These are phyloP conservation scores for Epirrita christyi DNA, from an alignment of 2,888 invertebrate species.

Conservation along the genomic window DNA sequence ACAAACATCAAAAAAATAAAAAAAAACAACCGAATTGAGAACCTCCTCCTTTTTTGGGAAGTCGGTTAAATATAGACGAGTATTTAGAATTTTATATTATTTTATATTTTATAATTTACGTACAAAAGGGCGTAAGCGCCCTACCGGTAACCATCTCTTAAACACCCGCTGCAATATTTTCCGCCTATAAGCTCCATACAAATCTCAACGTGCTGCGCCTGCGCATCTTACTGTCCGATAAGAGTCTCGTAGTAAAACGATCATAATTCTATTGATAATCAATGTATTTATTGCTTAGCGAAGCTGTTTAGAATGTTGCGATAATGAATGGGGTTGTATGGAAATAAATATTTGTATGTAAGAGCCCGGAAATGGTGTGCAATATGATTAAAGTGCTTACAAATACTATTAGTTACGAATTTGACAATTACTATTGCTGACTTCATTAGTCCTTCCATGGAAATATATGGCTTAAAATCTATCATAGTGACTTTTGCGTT, in stretches of 20 bases:
- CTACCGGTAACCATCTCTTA: too few species aligned
- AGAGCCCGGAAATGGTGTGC: conserved; percentile 1
- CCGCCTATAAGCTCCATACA: conserved; percentile 31
- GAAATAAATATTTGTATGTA: conserved; percentile 13
- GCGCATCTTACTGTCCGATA: conserved; percentile 28
- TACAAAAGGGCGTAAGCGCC: too few species aligned
- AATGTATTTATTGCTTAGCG: conserved; percentile 22
- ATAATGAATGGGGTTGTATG: conserved; percentile 13
- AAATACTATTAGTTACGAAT: not conserved
- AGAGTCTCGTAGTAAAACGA: conserved; percentile 18
- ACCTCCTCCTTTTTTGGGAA: too few species aligned
- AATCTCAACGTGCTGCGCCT: conserved; percentile 65
- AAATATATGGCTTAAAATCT: too few species aligned
- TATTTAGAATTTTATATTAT: too few species aligned
- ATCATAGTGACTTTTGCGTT: too few species aligned
- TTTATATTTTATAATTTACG: too few species aligned
- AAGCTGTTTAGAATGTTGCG: conserved; percentile 13
- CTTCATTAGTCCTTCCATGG: too few species aligned
- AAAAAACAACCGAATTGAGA: too few species aligned
- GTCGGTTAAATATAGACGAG: too few species aligned
- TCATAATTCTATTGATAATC: conserved; percentile 28
- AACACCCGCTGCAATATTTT: too few species aligned
- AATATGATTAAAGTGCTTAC: not conserved
- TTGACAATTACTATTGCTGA: conserved; percentile 1
- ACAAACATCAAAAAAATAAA: too few species aligned